Evolutionary conservation across 1,140 invertebrate genomes (phyloP), one percentile per base, ranked within the genome.

Genomic region (Holotrichia oblita): DNA sequence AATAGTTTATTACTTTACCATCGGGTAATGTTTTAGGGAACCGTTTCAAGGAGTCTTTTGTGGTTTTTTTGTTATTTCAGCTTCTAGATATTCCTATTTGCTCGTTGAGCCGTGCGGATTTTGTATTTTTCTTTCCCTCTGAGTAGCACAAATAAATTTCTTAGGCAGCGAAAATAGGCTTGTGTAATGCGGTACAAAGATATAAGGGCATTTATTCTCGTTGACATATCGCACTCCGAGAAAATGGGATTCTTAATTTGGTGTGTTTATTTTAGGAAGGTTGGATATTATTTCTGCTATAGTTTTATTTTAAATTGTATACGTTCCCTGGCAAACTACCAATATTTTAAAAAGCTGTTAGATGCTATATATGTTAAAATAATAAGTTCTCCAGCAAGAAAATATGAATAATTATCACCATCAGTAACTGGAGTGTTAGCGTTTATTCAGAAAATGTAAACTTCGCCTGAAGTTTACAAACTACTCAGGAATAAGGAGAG

Each of bases 61-160:
- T n/a, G 12, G n/a, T 55, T 55, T 17, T 55, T 55, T 55, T 14
- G 6, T 17, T 55, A n/a, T 14, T 17, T 12, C 14, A 4, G 10
- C 17, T 55, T 4, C 14, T 55, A 14, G 14, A 55, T 10, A 55
- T 55, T 55, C 48, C 6, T 17, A 55, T 55, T 55, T 55, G 48
- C 48, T 6, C 48, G 48, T 55, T 55, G 48, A 55, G 48, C 48
- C 48, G 48, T n/a, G 48, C 14, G 48, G 48, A 55, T 55, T 55
- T 55, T 17, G 14, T 12, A 55, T 55, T 55, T 55, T n/a, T 42
- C n/a, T 42, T 48, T n/a, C 44, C 8, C 1, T 48, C n/a, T 3
- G 44, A 55, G 48, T 55, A 6, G 48, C 6, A 17, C 0, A 55
- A 55, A 55, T 55, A 55, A n/a, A 17, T 55, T 55, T 55, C 17